phyloP scores from a whole-genome alignment of 2,113 vertebrate species.

The Amblyopsis rosae region DNA sequence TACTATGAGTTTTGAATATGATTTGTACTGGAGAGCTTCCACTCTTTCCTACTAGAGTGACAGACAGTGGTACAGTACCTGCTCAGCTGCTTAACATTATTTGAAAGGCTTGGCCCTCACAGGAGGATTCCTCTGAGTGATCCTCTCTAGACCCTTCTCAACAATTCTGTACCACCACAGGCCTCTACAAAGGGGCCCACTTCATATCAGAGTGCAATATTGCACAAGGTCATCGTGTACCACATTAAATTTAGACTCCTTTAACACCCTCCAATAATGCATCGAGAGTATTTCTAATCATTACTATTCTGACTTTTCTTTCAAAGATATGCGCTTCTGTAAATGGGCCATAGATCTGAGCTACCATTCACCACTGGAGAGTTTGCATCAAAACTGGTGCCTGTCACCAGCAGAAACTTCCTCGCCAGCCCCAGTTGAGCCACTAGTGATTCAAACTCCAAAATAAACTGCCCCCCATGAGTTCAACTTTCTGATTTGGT shows the following conservation, averaged over 20 bases:
- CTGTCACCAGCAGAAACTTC: conserved; percentile 71
- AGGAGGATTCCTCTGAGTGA: conserved; percentile 53
- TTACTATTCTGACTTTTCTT: conserved; percentile 74
- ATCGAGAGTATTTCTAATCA: conserved; percentile 77
- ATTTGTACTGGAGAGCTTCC: too few relatives aligned
- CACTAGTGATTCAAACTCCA: conserved; percentile 75
- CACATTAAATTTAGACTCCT: conserved; percentile 80
- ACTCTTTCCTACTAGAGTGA: too few relatives aligned
- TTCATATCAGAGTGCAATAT: conserved; percentile 54
- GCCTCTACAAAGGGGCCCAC: conserved; percentile 50
- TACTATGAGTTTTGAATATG: too few relatives aligned
- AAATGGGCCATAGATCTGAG: conserved; percentile 84
- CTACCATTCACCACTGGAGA: conserved; percentile 73
- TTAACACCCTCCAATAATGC: conserved; percentile 80
- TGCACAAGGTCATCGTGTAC: conserved; percentile 68
- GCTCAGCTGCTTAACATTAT: conserved; percentile 30
- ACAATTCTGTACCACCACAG: conserved; percentile 45
- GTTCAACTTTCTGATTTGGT: conserved; percentile 69
- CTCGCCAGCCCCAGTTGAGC: conserved; percentile 76
- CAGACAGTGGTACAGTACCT: conserved; percentile 13
- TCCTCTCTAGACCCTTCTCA: conserved; percentile 47
- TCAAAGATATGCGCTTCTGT: conserved; percentile 78
- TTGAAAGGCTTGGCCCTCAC: conserved; percentile 53
- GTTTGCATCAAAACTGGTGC: conserved; percentile 75
- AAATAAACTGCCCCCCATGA: conserved; percentile 74